These are phyloP conservation scores for Andrena minutula DNA, from an alignment of 2,888 invertebrate genomes.

Conservation along the genomic window DNA sequence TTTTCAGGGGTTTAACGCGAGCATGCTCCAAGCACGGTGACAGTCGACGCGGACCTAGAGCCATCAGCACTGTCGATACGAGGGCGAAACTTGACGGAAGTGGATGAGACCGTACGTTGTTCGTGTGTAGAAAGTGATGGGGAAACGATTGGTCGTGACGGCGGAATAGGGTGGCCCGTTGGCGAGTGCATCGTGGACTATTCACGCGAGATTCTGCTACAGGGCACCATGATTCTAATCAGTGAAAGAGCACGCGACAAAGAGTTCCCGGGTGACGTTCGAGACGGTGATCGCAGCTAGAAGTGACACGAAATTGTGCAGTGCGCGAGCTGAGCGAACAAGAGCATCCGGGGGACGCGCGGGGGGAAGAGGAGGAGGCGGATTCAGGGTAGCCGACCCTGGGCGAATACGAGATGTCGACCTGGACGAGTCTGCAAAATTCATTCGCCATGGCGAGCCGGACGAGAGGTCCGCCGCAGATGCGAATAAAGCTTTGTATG, in stretches of 20 bases:
- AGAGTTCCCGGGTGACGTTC: conserved; percentile 63
- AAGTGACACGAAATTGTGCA: conserved; percentile 66
- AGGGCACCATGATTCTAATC: conserved; percentile 60
- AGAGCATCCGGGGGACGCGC: conserved; percentile 22
- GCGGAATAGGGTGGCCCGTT: conserved; percentile 79
- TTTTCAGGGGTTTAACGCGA: conserved; percentile 60
- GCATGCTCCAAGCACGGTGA: conserved; percentile 53
- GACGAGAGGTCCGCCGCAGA: conserved; percentile 56
- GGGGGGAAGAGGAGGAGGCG: conserved; percentile 18
- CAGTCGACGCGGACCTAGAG: conserved; percentile 50
- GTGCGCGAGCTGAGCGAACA: conserved; percentile 47
- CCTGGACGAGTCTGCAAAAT: conserved; percentile 61
- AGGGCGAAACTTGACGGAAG: conserved; percentile 6
- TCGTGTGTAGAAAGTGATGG: conserved; percentile 21
- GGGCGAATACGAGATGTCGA: conserved; percentile 60
- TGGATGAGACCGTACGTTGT: conserved; percentile 28
- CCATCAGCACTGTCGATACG: conserved; percentile 32
- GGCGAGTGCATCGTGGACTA: conserved; percentile 43
- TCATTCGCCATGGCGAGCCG: conserved; percentile 72
- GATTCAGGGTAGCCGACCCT: conserved; percentile 44
- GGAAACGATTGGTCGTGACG: conserved; percentile 78
- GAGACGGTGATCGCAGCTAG: conserved; percentile 60
- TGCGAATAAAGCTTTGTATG: conserved; percentile 76
- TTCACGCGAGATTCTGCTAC: conserved; percentile 34
- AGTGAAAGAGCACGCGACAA: conserved; percentile 55